Base-by-base conservation (phyloP, 2,888 invertebrate genomes). In the Lucinisca nassula region DNA sequence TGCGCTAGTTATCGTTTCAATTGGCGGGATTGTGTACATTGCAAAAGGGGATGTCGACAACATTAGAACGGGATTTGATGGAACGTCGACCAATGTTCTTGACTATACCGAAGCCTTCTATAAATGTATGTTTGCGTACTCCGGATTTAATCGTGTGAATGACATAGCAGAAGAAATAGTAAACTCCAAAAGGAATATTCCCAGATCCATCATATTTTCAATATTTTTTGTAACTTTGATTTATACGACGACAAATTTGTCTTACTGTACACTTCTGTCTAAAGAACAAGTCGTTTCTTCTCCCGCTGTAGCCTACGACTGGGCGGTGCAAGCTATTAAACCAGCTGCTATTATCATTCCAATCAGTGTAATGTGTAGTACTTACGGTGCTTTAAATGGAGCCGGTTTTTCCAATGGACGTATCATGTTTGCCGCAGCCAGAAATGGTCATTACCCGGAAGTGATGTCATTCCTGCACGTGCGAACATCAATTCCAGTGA, bases 1-100 rank as follows among this genome's bases (percentile, higher is more conserved):
- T 84, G 99, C 99, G 75, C 98, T 99, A 90, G 97, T 98, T 17
- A 98, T 99, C 94, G 98, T 99, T 91, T 98, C 99, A 93, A 97
- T 97, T 94, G 98, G 98, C 87, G 99, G 99, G 93, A 97, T 98
- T 91, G 98, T 98, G 97, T 98, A 98, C 96, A 97, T 99, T 90
- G 97, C 97, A 96, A 98, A 98, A 97, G 99, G 98, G 97, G 97
- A 97, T 96, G 94, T 38, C 1, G 70, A 78, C 1, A 67, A 78
- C 27, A 73, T 83, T 10, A 12, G 30, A 0, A 55, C 58, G 37
- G 49, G 55, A 4, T 89, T 89, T 67, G 72, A 73, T 21, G 88
- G 83, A 10, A 55, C 85, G 21, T 10, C 83, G 21, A 70, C 70
- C 0, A 40, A 74, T 8, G 61, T 84, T 0, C 27, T 37, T 37